Percentiles rank a stretch among this genome's conserved stretches.
These are phyloP conservation scores for Alitta virens DNA, from an alignment of 2,888 invertebrate species.

Conservation along the genomic window DNA sequence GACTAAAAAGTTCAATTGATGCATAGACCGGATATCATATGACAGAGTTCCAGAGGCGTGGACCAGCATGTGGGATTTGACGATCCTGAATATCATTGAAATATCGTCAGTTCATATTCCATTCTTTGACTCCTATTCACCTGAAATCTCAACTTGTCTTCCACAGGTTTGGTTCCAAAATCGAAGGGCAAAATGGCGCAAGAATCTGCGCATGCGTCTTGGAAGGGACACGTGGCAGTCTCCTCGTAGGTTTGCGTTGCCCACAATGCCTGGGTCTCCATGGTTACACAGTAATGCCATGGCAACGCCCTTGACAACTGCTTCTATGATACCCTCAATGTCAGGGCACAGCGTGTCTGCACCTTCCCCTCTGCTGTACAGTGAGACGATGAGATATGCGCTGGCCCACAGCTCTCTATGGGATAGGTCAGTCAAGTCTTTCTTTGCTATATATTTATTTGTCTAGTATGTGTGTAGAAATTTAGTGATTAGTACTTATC, in stretches of 20 bases:
- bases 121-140: neutral
- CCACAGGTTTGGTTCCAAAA: constrained; percentile 19
- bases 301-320: neutral
- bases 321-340: too few species aligned
- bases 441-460: too few species aligned
- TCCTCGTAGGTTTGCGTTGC: constrained; percentile 16
- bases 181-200: constrained; percentile 14
- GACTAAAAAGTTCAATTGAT: too few species aligned
- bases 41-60: too few species aligned
- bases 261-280: constrained; percentile 10
- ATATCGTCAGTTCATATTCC: neutral
- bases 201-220: constrained; percentile 21
- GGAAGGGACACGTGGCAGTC: constrained; percentile 21
- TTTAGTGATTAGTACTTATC: too few species aligned
- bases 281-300: constrained; percentile 11
- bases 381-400: constrained; percentile 14
- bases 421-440: constrained; percentile 12
- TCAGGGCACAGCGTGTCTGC: too few species aligned
- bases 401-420: constrained; percentile 12
- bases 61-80: too few species aligned
- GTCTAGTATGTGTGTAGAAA: too few species aligned
- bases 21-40: too few species aligned
- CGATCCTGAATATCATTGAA: too few species aligned
- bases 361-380: constrained; percentile 5
- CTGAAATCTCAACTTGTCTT: neutral